These are phyloP conservation scores for Moxostoma hubbsi DNA, from an alignment of 2,797 vertebrate genomes.

Conservation along the genomic window DNA sequence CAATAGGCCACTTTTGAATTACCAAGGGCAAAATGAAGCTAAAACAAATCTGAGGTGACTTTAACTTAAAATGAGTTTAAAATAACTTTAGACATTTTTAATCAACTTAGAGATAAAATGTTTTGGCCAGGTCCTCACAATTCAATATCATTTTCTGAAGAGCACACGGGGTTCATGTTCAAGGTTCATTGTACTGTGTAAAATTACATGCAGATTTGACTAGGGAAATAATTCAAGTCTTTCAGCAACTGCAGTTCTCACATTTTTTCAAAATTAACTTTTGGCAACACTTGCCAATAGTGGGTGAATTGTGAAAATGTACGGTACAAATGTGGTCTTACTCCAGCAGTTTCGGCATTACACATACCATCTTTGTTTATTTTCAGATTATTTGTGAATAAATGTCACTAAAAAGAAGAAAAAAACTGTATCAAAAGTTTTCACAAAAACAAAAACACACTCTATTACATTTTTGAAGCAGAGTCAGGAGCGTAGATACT, in stretches of 20 bases:
- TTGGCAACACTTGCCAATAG: not conserved
- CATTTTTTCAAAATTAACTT: not conserved
- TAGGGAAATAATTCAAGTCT: not conserved
- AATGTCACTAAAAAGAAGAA: no score
- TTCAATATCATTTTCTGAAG: not conserved
- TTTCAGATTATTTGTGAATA: no score
- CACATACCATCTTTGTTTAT: no score
- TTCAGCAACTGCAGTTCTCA: not conserved
- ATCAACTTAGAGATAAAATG: not conserved
- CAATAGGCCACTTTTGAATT: constrained; percentile 11
- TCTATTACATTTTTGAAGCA: no score
- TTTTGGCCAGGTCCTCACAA: not conserved
- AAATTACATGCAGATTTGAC: not conserved
- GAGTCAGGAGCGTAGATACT: no score
- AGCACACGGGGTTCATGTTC: not conserved
- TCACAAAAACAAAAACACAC: not conserved
- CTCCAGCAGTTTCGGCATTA: no score
- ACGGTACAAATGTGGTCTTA: no score
- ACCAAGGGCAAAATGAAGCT: constrained; percentile 17
- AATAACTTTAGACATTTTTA: no score
- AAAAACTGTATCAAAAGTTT: no score
- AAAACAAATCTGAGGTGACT: constrained; percentile 25
- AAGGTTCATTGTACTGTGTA: not conserved
- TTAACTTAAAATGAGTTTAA: not conserved
- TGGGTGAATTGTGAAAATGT: not conserved